Evolutionary conservation across 2,888 invertebrate species (phyloP).

Genomic region (Parnassius orleans): DNA sequence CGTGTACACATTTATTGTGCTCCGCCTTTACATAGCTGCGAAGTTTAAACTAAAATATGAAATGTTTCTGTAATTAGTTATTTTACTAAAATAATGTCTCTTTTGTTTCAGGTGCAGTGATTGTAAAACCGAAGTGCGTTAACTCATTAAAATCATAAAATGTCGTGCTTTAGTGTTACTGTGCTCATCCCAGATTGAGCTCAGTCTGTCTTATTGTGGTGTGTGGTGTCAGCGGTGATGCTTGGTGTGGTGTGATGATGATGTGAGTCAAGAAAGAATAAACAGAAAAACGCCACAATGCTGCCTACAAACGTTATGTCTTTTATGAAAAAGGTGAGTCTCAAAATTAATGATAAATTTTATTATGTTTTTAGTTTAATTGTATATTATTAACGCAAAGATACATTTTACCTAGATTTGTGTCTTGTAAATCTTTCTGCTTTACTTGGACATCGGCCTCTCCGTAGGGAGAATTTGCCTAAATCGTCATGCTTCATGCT

Average conservation of each 20-base stretch:
- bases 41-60: no score
- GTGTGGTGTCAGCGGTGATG: conserved; percentile 24
- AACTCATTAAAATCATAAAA: conserved; percentile 35
- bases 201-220: conserved; percentile 39
- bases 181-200: conserved; percentile 66
- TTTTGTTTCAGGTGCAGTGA: conserved; percentile 37
- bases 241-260: conserved; percentile 30
- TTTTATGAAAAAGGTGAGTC: conserved; percentile 94
- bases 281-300: conserved; percentile 81
- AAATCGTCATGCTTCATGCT: no score
- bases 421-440: no score
- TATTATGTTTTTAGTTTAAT: no score
- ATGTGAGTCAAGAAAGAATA: conserved; percentile 36
- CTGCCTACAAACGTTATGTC: conserved; percentile 95
- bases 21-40: no score
- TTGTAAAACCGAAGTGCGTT: conserved; percentile 26
- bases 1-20: no score
- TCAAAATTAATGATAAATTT: not conserved
- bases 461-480: no score
- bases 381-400: no score
- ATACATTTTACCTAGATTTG: no score
- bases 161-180: conserved; percentile 64
- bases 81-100: not conserved
- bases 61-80: no score
- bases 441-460: no score